Conservation (phyloP, 92 coral and sea anemone species). For the Phenganax stokvisi region DNA sequence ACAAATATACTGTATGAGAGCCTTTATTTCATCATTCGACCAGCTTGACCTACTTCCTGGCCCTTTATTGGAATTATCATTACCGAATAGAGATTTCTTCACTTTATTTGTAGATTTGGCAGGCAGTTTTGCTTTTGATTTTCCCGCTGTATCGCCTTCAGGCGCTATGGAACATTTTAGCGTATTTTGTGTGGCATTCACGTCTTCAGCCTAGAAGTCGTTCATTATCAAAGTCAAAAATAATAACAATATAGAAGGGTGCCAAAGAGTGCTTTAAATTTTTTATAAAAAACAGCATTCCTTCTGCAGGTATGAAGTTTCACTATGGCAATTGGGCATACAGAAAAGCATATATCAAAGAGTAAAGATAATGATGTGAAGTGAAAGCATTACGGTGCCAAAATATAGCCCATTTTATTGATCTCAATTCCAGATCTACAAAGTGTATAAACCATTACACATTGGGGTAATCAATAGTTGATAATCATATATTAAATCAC, state of each 20-base stretch:
- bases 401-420: slow-evolving; percentile 4
- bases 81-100: slow-evolving; percentile 26
- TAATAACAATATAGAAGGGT: slow-evolving; percentile 13
- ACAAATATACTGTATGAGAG: slow-evolving; percentile 28
- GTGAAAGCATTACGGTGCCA: background rate
- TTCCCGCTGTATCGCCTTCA: slow-evolving; percentile 31
- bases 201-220: slow-evolving; percentile 28
- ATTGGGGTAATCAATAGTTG: background rate
- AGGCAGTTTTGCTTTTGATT: slow-evolving; percentile 24
- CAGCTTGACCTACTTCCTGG: slow-evolving; percentile 10
- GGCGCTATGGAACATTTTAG: slow-evolving; percentile 21
- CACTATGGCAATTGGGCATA: slow-evolving; percentile 1
- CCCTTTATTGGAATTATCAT: slow-evolving; percentile 17
- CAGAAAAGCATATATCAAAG: slow-evolving; percentile 18
- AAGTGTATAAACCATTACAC: background rate
- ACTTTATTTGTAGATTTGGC: slow-evolving; percentile 2
- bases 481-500: background rate
- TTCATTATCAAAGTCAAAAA: slow-evolving; percentile 11
- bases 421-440: slow-evolving; percentile 9
- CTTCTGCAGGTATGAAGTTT: slow-evolving; percentile 11
- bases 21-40: slow-evolving; percentile 24
- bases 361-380: background rate
- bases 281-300: background rate
- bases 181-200: slow-evolving; percentile 3
- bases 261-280: slow-evolving; percentile 9